Percentiles rank a stretch among this genome's conserved stretches.
phyloP scores from a whole-genome alignment of 2,113 vertebrate genomes.

The Girardinichthys multiradiatus region DNA sequence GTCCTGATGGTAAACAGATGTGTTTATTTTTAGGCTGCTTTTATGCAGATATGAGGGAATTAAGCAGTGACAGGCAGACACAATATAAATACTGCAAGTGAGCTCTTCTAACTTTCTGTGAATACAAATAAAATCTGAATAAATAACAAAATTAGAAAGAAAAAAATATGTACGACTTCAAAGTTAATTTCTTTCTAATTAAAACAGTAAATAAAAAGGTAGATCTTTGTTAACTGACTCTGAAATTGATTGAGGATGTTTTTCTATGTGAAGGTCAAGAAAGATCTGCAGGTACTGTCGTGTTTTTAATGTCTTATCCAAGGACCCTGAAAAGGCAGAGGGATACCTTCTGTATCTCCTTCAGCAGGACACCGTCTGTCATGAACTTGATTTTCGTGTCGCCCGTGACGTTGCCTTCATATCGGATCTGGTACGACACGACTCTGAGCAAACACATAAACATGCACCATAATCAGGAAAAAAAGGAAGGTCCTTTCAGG shows the following conservation, averaged over 20 bases:
- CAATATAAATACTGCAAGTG: not conserved
- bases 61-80: not conserved
- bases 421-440: constrained; percentile 96
- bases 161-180: too few relatives aligned
- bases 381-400: constrained; percentile 97
- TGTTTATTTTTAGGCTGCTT: not conserved
- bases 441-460: constrained; percentile 75
- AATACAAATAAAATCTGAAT: too few relatives aligned
- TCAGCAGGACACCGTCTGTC: constrained; percentile 95
- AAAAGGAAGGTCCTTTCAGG: not conserved
- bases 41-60: not conserved
- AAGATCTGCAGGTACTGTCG: too few relatives aligned
- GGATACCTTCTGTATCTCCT: constrained; percentile 98
- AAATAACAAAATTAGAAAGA: too few relatives aligned
- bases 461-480: not conserved
- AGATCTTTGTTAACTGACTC: too few relatives aligned
- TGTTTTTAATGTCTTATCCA: too few relatives aligned
- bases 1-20: not conserved
- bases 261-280: too few relatives aligned
- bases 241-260: too few relatives aligned
- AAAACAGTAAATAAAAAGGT: too few relatives aligned
- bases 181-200: too few relatives aligned
- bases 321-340: too few relatives aligned
- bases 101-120: too few relatives aligned
- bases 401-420: constrained; percentile 90